Evolutionary conservation across 2,888 invertebrate genomes (phyloP), one percentile per base, ranked within the genome.

Genomic region (Hypomecis atomaria): DNA sequence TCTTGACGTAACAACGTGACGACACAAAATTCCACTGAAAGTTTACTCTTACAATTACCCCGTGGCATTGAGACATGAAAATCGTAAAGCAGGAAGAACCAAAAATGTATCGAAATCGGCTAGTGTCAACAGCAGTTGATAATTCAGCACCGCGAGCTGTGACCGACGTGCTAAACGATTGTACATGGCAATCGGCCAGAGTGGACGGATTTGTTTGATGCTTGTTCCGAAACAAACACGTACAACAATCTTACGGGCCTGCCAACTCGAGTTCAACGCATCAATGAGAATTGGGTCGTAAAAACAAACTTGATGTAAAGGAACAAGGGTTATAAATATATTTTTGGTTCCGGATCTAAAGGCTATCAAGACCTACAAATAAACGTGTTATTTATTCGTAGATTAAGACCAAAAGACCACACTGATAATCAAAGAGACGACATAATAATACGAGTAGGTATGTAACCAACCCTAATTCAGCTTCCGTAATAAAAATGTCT

Each of bases 41-140:
- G 62, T 62, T 65, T 63, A 47, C 60, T 23, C 11, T 56, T 47
- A 40, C 62, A 59, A 69, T 62, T 59, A 69, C 58, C 63, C 58
- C 69, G 52, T 82, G 83, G 72, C 86, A 85, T 86, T 86, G 85
- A 86, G 78, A 82, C 82, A 72, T 77, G 79, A 83, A 81, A 84
- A 85, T 72, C 63, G 62, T 80, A 68, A 73, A 70, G 69, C 78
- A 81, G 70, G 73, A 75, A 75, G 72, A 74, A 71, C 73, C 75
- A 74, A 55, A 63, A 70, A 54, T 59, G 78, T 77, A 79, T 52
- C 55, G 52, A 52, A 69, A 72, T 71, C 64, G 63, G 59, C 38
- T 59, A 57, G 70, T 69, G 78, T 76, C 79, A 78, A 79, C 71
- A 78, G 11, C 34, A 62, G 47, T 64, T 61, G 48, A 48, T 64